These are phyloP conservation scores for Colletes gigas DNA, from an alignment of 1,140 invertebrate genomes.

Conservation along the genomic window DNA sequence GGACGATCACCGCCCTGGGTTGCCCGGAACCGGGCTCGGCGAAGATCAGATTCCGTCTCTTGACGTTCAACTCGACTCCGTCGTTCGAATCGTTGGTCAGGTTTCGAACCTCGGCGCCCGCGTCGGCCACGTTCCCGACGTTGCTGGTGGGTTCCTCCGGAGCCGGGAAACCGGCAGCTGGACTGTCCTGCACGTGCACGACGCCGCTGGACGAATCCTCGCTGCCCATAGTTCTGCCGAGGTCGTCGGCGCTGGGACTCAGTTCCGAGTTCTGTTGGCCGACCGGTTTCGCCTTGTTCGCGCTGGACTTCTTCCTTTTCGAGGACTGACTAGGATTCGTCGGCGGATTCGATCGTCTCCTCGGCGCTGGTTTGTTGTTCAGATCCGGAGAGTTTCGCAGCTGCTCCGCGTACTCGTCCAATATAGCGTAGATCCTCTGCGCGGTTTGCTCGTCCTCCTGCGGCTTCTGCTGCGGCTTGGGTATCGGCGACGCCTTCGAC, in stretches of 20 bases:
- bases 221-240: slow-evolving; percentile 85
- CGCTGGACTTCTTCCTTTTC: slow-evolving; percentile 87
- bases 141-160: slow-evolving; percentile 71
- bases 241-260: slow-evolving; percentile 85
- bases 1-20: slow-evolving; percentile 79
- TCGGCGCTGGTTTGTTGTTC: slow-evolving; percentile 90
- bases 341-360: slow-evolving; percentile 87
- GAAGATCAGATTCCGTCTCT: slow-evolving; percentile 76
- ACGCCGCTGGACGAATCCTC: slow-evolving; percentile 87
- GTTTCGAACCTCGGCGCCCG: slow-evolving; percentile 61
- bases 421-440: slow-evolving; percentile 89
- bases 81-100: slow-evolving; percentile 75
- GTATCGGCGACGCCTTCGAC: slow-evolving; percentile 85
- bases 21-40: slow-evolving; percentile 72
- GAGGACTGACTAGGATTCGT: slow-evolving; percentile 86
- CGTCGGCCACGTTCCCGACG: slow-evolving; percentile 27
- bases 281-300: slow-evolving; percentile 82
- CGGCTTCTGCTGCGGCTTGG: slow-evolving; percentile 88
- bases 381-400: slow-evolving; percentile 89
- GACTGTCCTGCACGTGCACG: slow-evolving; percentile 82
- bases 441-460: slow-evolving; percentile 91
- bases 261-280: slow-evolving; percentile 81
- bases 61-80: slow-evolving; percentile 67
- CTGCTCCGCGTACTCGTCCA: slow-evolving; percentile 91
- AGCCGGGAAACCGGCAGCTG: slow-evolving; percentile 71